Evolutionary conservation across 2,113 vertebrate genomes (phyloP), one percentile per base, ranked within the genome.

Genomic region (Ochotona curzoniae): DNA sequence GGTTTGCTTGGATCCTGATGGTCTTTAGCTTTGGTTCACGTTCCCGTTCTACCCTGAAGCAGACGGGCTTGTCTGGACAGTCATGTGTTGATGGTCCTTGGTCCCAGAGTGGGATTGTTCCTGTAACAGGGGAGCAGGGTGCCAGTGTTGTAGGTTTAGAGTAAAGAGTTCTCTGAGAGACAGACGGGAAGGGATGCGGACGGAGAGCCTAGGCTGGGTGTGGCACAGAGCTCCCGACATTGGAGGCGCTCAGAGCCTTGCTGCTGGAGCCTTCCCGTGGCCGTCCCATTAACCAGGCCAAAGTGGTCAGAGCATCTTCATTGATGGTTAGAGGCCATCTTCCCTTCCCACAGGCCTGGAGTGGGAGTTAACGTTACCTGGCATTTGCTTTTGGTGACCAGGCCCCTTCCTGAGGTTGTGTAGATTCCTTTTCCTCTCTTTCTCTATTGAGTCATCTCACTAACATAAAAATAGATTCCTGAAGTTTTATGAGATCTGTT

Each of bases 21-120:
- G 3, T 35, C 73, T 82, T 90, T 88, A 63, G 84, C 70, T 88
- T 94, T 78, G 69, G 10, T 85, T 57, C 12, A 30, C 49, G 49
- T 83, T 78, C 18, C 28, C 90, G 0, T 74, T 86, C 30, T 23
- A 81, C 12, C 64, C 4, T 32, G 70, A 89, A 91, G 9, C 86
- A 70, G 76, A 91, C 63, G 21, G 57, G 35, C 63, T 93, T 35
- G 88, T 87, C 66, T 26, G 84, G 14, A 71, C 61, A 78, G 85
- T 93, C 67, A 47, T 76, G 54, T 90, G 32, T 94, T 81, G 35
- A 28, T 82, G 70, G 66, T 79, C 83, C 30, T 71, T 93, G 25
- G n/a, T 83, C 60, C 28, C 18, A 12, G 23, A 51, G 54, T 88
- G 70, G 7, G 63, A 85, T 89, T 87, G 57, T 87, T 88, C 90